These are phyloP conservation scores for Drosophila aldrichi DNA, from an alignment of 2,888 invertebrate species.

Conservation along the genomic window DNA sequence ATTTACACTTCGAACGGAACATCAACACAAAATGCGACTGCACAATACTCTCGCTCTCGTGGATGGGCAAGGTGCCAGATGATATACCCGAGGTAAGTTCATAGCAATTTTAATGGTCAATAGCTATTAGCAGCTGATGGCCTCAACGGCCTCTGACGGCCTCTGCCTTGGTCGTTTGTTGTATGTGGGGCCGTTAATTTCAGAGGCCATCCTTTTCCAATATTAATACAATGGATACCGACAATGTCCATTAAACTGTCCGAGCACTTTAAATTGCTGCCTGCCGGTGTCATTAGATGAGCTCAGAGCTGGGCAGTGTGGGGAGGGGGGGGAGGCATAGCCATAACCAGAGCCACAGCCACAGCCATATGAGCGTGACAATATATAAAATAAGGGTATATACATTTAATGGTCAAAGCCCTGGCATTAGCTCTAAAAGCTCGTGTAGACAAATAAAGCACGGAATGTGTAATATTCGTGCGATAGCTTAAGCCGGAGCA, in stretches of 20 bases:
- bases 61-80: slow-evolving; percentile 99
- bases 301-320: not conserved
- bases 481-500: not conserved
- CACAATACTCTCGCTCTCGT: slow-evolving; percentile 96
- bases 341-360: not conserved
- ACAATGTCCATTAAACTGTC: slow-evolving; percentile 71
- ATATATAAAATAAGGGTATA: slow-evolving; percentile 24
- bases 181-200: slow-evolving; percentile 22
- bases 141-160: not conserved
- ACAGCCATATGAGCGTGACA: slow-evolving; percentile 32
- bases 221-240: slow-evolving; percentile 73
- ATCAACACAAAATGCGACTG: slow-evolving; percentile 97
- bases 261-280: slow-evolving; percentile 65
- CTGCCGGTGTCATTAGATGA: slow-evolving; percentile 55
- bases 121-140: slow-evolving; percentile 42
- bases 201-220: slow-evolving; percentile 41
- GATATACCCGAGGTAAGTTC: slow-evolving; percentile 94
- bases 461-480: not conserved
- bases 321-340: not conserved
- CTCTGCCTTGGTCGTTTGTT: not conserved
- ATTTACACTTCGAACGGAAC: slow-evolving; percentile 97
- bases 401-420: slow-evolving; percentile 1
- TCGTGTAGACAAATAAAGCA: not conserved
- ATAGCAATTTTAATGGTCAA: slow-evolving; percentile 26
- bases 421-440: slow-evolving; percentile 6